Evolutionary conservation across 2,113 vertebrate species (phyloP), one percentile per base, ranked within the genome.

Genomic region (Cyanistes caeruleus): DNA sequence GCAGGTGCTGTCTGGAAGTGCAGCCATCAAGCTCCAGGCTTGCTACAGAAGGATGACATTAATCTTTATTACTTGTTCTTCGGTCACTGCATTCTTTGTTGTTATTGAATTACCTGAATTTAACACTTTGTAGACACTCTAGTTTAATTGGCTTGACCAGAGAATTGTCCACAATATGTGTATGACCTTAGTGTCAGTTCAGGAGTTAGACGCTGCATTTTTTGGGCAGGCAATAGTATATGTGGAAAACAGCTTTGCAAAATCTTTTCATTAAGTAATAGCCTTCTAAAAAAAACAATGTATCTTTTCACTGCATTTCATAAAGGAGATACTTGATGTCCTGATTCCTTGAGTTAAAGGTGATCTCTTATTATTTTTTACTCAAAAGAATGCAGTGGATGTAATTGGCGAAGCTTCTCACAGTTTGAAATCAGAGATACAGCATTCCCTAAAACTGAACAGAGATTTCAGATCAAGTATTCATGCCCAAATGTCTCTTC

Each of bases 381-480:
- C 11, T 64, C 69, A 25, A 62, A 86, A 48, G 46, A 90, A 59
- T 55, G 35, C 48, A 55, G 21, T 64, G 51, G 28, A n/a, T 83
- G 10, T 51, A 67, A 58, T 37, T 27, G 56, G 20, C n/a, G 90
- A 90, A 51, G 14, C 25, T 65, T 76, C 23, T 70, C 48, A 79
- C 35, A 53, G 13, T 72, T 28, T 84, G 39, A 81, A 89, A 53
- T 84, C 9, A 75, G 53, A 78, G 60, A 20, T 89, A 52, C 35
- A 59, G 9, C 23, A 48, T 39, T 56, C 14, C 28, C 31, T 92
- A 64, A 84, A 84, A 58, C 6, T 44, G 15, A 84, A 65, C 31
- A 81, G 69, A 64, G 46, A 76, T 84, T 93, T 84, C 58, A 91
- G 44, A 85, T 56, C 21, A 87, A 56, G 39, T 94, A 46, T 53